phyloP scores from a whole-genome alignment of 2,888 invertebrate genomes.

The Melanotus villosus region DNA sequence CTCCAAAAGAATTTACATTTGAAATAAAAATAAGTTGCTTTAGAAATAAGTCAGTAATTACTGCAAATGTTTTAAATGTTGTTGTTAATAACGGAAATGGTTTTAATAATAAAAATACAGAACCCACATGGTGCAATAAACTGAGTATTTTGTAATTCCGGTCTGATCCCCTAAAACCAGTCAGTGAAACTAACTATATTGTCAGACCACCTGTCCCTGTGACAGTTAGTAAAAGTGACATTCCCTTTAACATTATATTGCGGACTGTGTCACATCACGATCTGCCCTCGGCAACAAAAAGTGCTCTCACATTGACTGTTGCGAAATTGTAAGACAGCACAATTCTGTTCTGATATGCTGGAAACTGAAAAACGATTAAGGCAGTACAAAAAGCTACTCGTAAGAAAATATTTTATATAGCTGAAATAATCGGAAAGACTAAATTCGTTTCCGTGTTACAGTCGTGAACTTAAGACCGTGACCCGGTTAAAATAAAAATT shows the following conservation, averaged over 20 bases:
- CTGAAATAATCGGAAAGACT: background rate
- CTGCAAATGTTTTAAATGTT: too few relatives aligned
- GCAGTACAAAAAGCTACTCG: background rate
- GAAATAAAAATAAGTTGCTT: too few relatives aligned
- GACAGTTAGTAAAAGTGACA: conserved; percentile 52
- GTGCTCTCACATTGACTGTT: conserved; percentile 11
- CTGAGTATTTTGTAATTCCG: conserved; percentile 60
- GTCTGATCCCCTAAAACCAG: conserved; percentile 58
- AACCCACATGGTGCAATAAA: conserved; percentile 61
- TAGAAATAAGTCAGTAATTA: too few relatives aligned
- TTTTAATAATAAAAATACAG: conserved; percentile 52
- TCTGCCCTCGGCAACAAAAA: conserved; percentile 39
- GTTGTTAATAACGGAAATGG: background rate
- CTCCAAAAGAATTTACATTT: too few relatives aligned
- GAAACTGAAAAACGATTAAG: background rate
- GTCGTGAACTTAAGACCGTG: background rate
- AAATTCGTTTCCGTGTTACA: too few relatives aligned
- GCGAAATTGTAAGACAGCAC: background rate
- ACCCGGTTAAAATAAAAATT: background rate
- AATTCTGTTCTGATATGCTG: background rate
- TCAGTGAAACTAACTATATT: conserved; percentile 64
- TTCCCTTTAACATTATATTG: conserved; percentile 45
- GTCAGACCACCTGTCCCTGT: conserved; percentile 63
- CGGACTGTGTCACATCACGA: conserved; percentile 38
- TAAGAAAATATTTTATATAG: background rate